Percentiles rank a stretch among this genome's conserved stretches.
phyloP scores from a whole-genome alignment of 2,888 invertebrate genomes.

The Empis livida region DNA sequence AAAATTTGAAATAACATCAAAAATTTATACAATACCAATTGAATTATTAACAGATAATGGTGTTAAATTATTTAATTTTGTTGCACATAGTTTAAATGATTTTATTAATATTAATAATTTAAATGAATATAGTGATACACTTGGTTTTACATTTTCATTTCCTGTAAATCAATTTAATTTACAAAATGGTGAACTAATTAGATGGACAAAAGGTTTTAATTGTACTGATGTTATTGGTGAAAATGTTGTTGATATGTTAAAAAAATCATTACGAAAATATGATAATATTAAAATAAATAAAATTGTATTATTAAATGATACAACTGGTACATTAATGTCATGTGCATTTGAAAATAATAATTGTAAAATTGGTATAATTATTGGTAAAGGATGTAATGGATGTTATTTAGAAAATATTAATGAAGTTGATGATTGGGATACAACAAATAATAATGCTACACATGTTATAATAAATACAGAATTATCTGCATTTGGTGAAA shows the following conservation, averaged over 20 bases:
- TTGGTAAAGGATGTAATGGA: conserved; percentile 90
- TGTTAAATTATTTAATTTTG: conserved; percentile 78
- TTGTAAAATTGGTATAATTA: conserved; percentile 57
- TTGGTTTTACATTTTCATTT: conserved; percentile 96
- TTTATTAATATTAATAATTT: conserved; percentile 75
- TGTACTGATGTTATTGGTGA: conserved; percentile 79
- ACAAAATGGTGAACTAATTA: conserved; percentile 67
- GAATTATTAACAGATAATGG: conserved; percentile 88
- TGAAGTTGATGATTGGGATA: conserved; percentile 2
- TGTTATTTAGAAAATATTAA: conserved; percentile 78
- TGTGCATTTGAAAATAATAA: conserved; percentile 70
- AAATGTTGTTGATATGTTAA: conserved; percentile 77
- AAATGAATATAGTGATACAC: conserved; percentile 58
- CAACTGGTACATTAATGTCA: conserved; percentile 86
- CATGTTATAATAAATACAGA: conserved; percentile 85
- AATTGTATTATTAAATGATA: conserved; percentile 86
- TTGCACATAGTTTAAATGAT: conserved; percentile 82
- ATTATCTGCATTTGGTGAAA: conserved; percentile 95
- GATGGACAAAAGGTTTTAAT: conserved; percentile 94
- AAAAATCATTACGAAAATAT: conserved; percentile 72
- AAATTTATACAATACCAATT: conserved; percentile 90
- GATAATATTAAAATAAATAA: conserved; percentile 72
- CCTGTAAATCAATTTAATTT: conserved; percentile 77
- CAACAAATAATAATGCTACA: conserved; percentile 38
- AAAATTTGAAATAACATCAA: conserved; percentile 79